A percentile compares a stretch with the other conserved stretches of the same genome.
Conservation (phyloP, 2,888 invertebrate species). For the Oscheius sp. region DNA sequence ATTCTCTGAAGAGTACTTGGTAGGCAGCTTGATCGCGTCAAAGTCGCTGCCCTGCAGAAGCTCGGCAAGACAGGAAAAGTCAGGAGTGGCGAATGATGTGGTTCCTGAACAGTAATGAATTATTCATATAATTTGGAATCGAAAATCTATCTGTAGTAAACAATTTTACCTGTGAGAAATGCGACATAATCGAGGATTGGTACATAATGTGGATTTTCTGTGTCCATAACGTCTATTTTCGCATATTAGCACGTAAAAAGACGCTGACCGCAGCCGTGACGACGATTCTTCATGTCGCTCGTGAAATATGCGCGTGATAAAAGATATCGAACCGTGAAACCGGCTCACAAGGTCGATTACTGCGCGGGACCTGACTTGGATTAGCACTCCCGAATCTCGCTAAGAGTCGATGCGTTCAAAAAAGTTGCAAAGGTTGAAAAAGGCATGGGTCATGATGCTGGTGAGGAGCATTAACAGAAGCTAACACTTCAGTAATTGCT, state of each 20-base stretch:
- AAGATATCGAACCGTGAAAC: conserved; percentile 35
- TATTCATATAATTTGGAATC: background rate
- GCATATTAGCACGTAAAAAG: conserved; percentile 33
- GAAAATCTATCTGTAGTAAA: background rate
- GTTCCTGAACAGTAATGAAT: conserved; percentile 31
- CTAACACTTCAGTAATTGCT: too few species aligned
- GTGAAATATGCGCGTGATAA: conserved; percentile 38
- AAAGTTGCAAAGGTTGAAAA: too few species aligned
- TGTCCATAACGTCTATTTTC: conserved; percentile 3
- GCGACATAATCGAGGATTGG: conserved; percentile 25
- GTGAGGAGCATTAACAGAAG: too few species aligned
- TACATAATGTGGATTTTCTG: conserved; percentile 31
- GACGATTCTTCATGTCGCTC: conserved; percentile 29
- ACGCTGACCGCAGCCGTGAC: background rate
- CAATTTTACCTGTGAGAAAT: conserved; percentile 31
- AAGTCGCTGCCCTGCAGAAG: conserved; percentile 48
- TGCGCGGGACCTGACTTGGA: conserved; percentile 9
- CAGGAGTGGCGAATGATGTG: conserved; percentile 26
- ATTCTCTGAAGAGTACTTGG: conserved; percentile 38
- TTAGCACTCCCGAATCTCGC: too few species aligned
- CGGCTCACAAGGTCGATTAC: conserved; percentile 38
- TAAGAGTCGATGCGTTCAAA: too few species aligned
- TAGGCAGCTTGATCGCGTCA: conserved; percentile 44
- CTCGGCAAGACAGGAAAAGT: conserved; percentile 46
- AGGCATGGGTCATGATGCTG: too few species aligned